Evolutionary conservation across 2,113 vertebrate species (phyloP).

Genomic region (Ardeotis arabs): DNA sequence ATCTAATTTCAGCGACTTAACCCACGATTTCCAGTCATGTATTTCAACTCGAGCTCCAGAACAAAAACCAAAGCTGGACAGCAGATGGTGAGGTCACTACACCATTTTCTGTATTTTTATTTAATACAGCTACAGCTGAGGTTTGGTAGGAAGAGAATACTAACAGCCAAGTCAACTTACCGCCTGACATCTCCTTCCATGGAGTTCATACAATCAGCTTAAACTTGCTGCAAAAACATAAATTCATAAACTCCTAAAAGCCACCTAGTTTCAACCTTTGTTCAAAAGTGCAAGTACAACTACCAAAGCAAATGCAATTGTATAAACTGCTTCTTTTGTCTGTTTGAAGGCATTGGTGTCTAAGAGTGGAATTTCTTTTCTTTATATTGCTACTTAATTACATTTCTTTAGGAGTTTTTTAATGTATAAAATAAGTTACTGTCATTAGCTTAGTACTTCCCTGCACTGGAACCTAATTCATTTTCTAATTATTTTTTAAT

Average conservation of each 20-base stretch:
- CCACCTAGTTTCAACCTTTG: neutral
- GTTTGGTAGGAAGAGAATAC: neutral
- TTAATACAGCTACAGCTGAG: constrained; percentile 41
- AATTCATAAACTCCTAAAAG: neutral
- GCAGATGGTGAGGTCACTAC: constrained; percentile 85
- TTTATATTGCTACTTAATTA: neutral
- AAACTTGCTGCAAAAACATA: neutral
- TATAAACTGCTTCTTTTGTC: neutral
- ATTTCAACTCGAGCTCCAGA: constrained; percentile 71
- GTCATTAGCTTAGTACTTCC: neutral
- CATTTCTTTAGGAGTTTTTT: neutral
- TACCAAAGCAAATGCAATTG: neutral
- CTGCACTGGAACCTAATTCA: neutral
- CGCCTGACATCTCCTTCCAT: neutral
- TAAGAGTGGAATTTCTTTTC: neutral
- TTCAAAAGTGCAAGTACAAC: neutral
- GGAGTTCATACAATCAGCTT: neutral
- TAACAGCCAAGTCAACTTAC: neutral
- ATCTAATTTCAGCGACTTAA: constrained; percentile 73
- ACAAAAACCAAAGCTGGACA: constrained; percentile 75
- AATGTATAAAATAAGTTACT: neutral
- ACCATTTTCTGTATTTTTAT: constrained; percentile 42
- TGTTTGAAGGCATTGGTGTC: neutral
- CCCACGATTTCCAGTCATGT: constrained; percentile 64
- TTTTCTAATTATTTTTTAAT: neutral